Evolutionary conservation across 2,888 invertebrate species (phyloP).

Genomic region (Thereva nobilitata): DNA sequence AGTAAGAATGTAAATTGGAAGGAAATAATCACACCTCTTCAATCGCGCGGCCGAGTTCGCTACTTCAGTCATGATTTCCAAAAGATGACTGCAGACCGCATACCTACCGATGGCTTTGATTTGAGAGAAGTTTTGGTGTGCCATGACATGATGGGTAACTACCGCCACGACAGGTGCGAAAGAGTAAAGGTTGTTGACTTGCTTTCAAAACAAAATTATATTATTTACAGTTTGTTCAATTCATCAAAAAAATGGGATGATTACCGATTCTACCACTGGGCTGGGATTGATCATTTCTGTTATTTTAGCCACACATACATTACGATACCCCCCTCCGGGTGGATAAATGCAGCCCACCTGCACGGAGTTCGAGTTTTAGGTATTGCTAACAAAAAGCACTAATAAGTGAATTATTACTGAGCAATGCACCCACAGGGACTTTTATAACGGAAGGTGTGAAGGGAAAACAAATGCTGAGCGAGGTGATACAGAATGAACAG

Average conservation of each 20-base stretch:
- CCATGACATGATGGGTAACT: constrained; percentile 96
- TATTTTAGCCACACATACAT: constrained; percentile 96
- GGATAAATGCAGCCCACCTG: constrained; percentile 89
- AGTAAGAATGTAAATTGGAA: constrained; percentile 52
- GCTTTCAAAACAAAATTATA: constrained; percentile 8
- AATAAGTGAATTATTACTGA: background rate
- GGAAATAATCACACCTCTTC: constrained; percentile 49
- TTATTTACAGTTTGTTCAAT: constrained; percentile 65
- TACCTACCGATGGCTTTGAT: constrained; percentile 44
- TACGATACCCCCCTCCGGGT: constrained; percentile 90
- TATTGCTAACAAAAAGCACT: constrained; percentile 51
- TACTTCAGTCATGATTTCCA: constrained; percentile 49
- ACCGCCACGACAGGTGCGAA: constrained; percentile 86
- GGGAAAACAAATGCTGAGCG: constrained; percentile 68
- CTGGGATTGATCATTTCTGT: constrained; percentile 88
- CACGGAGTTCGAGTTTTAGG: constrained; percentile 90
- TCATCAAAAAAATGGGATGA: constrained; percentile 72
- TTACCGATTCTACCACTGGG: constrained; percentile 93
- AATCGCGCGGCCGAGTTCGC: constrained; percentile 46
- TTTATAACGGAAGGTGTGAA: constrained; percentile 84
- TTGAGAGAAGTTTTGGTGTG: constrained; percentile 78
- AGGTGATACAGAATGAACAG: constrained; percentile 65
- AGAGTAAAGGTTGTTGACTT: too few species aligned
- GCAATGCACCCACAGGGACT: constrained; percentile 68
- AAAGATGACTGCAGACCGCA: constrained; percentile 47